These are phyloP conservation scores for Eumeta japonica DNA, from an alignment of 1,140 invertebrate genomes.

Conservation along the genomic window DNA sequence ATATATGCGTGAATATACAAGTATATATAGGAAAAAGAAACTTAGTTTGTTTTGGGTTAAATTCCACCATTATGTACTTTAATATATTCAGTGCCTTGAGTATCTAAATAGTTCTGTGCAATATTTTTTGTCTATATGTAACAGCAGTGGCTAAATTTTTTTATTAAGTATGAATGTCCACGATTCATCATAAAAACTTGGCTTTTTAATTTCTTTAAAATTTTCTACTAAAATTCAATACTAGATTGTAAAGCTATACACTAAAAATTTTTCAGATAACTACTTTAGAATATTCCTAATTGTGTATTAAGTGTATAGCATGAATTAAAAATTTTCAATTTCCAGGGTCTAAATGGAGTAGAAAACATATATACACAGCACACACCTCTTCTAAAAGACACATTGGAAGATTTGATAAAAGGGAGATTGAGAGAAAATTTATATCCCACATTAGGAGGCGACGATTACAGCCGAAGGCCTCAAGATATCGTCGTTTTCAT, in stretches of 20 bases:
- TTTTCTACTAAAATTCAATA: background rate
- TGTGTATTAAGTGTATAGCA: slow-evolving; percentile 4
- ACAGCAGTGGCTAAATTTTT: no score
- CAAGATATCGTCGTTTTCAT: slow-evolving; percentile 94
- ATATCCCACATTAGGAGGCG: slow-evolving; percentile 78
- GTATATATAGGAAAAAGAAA: no score
- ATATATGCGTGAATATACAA: no score
- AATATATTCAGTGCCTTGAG: no score
- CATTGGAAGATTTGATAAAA: slow-evolving; percentile 85
- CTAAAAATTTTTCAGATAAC: background rate
- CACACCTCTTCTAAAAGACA: slow-evolving; percentile 80
- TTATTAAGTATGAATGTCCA: no score
- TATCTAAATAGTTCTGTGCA: no score
- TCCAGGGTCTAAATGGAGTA: slow-evolving; percentile 82
- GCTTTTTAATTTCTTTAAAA: no score
- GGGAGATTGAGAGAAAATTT: slow-evolving; percentile 79
- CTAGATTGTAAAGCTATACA: no score
- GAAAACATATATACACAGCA: slow-evolving; percentile 98
- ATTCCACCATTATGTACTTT: no score
- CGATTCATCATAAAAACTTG: no score
- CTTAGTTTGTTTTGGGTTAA: no score
- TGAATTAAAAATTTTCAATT: slow-evolving; percentile 13
- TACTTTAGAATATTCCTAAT: background rate
- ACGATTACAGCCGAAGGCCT: slow-evolving; percentile 61
- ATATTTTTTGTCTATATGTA: no score